Evolutionary conservation across 2,888 invertebrate species (phyloP), one percentile per base, ranked within the genome.

Genomic region (Dicyrtomina minuta): DNA sequence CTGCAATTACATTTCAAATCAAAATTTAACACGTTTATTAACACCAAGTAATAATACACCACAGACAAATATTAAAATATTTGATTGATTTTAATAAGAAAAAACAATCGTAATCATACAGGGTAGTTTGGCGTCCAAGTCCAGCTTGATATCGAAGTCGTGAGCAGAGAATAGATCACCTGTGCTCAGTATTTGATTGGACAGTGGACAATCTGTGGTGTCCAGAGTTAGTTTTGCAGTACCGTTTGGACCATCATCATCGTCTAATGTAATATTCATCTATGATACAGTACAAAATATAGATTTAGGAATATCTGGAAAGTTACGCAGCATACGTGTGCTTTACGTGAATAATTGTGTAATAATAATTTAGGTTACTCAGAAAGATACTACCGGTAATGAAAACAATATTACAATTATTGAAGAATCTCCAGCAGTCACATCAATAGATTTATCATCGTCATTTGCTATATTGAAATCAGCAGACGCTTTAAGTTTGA

Each of bases 81-180:
- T 20, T n/a, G 8, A 49, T 39, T 41, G 53, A 33, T n/a, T 74
- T 64, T 67, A 70, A 70, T 44, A n/a, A 72, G 67, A 70, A 56
- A 24, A 39, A n/a, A n/a, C n/a, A n/a, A n/a, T n/a, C n/a, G n/a
- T 62, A 67, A 12, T 86, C 87, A 86, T 81, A 91, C 91, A 89
- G 75, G 90, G 88, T 77, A 90, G 84, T 66, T 74, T 74, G 22
- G 74, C 88, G 82, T 93, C 93, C 68, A 94, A 82, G 81, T 97
- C 96, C 75, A 98, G 95, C 82, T 90, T 92, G 79, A 96, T 93
- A 80, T 98, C 97, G 83, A 98, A 97, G 83, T 98, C 93, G 81
- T 98, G 98, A 68, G 86, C 87, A 78, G 84, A 87, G 84, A 85
- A 86, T 76, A 87, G 81, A 79, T 87, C 86, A 71, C 85, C 85